These are phyloP conservation scores for Pachypanchax playfairii DNA, from an alignment of 2,113 vertebrate species.

Conservation along the genomic window DNA sequence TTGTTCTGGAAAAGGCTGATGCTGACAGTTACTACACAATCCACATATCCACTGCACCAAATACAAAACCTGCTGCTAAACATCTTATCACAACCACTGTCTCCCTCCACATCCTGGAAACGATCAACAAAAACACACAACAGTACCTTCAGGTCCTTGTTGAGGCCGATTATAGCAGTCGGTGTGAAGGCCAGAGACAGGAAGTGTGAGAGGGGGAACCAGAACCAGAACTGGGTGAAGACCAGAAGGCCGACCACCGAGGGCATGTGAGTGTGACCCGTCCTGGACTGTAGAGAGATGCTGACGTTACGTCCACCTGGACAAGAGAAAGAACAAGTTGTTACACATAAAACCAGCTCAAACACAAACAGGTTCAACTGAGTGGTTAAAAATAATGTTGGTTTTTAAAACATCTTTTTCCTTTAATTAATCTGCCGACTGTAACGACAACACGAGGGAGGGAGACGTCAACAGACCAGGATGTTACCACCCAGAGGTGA, in stretches of 20 bases:
- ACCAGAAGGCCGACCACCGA: slow-evolving; percentile 96
- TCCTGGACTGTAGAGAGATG: slow-evolving; percentile 97
- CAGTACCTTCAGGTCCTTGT: slow-evolving; percentile 97
- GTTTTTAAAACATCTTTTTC: not conserved
- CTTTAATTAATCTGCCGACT: no score
- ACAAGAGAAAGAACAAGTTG: slow-evolving; percentile 12
- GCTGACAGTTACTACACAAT: slow-evolving; percentile 27
- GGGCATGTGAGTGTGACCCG: slow-evolving; percentile 98
- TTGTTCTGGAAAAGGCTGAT: slow-evolving; percentile 24
- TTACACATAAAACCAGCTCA: not conserved
- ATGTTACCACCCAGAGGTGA: slow-evolving; percentile 40
- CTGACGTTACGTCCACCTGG: slow-evolving; percentile 96
- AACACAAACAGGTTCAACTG: not conserved
- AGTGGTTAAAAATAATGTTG: not conserved
- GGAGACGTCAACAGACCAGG: slow-evolving; percentile 22
- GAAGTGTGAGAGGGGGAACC: slow-evolving; percentile 98
- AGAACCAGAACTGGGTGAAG: slow-evolving; percentile 99
- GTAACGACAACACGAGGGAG: no score
- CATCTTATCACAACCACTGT: no score
- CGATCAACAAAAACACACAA: not conserved
- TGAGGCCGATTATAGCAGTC: slow-evolving; percentile 97
- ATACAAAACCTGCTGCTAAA: slow-evolving; percentile 1
- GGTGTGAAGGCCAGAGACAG: slow-evolving; percentile 96
- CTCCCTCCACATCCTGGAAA: no score
- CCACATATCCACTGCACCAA: slow-evolving; percentile 21